phyloP scores from a whole-genome alignment of 2,888 invertebrate species.

The Eupithecia subumbrata region DNA sequence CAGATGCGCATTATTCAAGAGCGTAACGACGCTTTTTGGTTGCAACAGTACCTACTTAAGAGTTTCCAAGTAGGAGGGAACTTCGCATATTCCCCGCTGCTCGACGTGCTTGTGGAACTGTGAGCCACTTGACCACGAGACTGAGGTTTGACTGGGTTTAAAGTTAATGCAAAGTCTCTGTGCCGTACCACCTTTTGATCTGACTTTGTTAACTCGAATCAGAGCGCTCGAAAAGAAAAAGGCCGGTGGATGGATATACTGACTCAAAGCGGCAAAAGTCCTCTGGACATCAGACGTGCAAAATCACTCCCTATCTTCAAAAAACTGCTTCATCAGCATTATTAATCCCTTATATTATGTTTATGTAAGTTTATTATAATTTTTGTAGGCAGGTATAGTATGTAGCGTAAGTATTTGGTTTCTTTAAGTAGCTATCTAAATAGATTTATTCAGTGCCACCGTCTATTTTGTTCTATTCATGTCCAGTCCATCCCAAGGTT shows the following conservation, averaged over 20 bases:
- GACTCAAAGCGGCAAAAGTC: neutral
- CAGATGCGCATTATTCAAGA: neutral
- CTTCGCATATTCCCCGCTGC: slow-evolving; percentile 2
- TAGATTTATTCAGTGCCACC: too few species aligned
- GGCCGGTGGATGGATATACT: neutral
- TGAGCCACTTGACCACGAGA: slow-evolving; percentile 13
- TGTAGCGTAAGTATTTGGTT: too few species aligned
- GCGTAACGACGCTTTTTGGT: slow-evolving; percentile 1
- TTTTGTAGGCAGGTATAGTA: too few species aligned
- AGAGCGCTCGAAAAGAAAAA: neutral
- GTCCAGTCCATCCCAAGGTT: too few species aligned
- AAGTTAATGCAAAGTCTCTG: neutral
- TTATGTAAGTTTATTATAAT: too few species aligned
- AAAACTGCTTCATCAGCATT: too few species aligned
- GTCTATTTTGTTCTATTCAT: too few species aligned
- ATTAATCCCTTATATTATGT: too few species aligned
- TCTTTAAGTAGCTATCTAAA: too few species aligned
- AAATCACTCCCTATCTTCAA: too few species aligned
- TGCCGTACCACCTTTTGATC: neutral
- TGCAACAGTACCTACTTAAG: neutral
- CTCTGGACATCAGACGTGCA: too few species aligned
- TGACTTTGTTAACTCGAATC: neutral
- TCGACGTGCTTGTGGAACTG: slow-evolving; percentile 14
- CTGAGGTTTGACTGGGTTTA: neutral
- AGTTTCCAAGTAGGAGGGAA: neutral